Percentiles rank a stretch among this genome's conserved stretches.
Conservation (phyloP, 2,888 invertebrate genomes). For the Drosophila demipolita region DNA sequence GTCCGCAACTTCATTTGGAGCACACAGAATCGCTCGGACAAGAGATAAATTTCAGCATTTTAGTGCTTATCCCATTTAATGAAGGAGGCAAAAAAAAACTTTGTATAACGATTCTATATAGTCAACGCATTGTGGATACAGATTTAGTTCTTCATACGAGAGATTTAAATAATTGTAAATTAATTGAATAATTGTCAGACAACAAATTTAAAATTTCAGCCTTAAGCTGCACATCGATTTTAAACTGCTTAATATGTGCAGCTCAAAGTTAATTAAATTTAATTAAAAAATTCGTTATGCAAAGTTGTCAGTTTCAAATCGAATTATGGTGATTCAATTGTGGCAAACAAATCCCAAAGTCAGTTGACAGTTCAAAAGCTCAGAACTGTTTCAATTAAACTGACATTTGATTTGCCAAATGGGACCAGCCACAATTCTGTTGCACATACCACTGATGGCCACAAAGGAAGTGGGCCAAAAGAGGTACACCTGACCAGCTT, state of each 20-base stretch:
- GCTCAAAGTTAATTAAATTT: not conserved
- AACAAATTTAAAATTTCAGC: not conserved
- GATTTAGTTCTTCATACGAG: not conserved
- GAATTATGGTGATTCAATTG: slow-evolving; percentile 46
- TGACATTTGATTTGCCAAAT: slow-evolving; percentile 27
- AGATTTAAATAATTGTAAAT: not conserved
- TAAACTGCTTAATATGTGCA: not conserved
- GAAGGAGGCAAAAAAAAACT: not conserved
- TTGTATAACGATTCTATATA: not conserved
- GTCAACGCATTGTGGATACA: not conserved
- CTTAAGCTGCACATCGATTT: not conserved
- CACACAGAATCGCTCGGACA: slow-evolving; percentile 28
- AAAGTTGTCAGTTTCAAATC: slow-evolving; percentile 5
- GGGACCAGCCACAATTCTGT: slow-evolving; percentile 36
- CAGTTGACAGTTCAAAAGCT: slow-evolving; percentile 18
- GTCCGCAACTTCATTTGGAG: slow-evolving; percentile 37
- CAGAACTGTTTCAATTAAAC: slow-evolving; percentile 41
- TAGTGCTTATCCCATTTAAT: slow-evolving; percentile 27
- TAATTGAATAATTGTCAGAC: not conserved
- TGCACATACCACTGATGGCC: too few relatives aligned
- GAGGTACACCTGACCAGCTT: slow-evolving; percentile 16
- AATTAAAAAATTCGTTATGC: not conserved
- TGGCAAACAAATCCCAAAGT: slow-evolving; percentile 8
- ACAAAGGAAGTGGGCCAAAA: not conserved
- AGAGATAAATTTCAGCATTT: slow-evolving; percentile 22